These are phyloP conservation scores for Lasioglossum leucozonium DNA, from an alignment of 2,888 invertebrate species.

Conservation along the genomic window DNA sequence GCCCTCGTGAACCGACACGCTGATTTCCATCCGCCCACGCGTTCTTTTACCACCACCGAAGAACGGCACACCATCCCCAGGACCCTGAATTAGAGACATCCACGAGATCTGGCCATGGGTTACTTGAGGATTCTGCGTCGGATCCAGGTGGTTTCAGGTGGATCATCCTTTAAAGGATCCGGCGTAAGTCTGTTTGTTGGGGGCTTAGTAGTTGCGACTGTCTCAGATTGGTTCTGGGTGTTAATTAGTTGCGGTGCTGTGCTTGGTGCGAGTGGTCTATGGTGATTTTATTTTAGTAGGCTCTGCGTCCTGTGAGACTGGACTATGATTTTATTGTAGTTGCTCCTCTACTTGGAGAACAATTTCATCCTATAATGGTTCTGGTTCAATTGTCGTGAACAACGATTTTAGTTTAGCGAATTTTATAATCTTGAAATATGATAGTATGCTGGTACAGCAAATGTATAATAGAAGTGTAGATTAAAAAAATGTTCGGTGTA, in stretches of 20 bases:
- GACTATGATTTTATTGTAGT: neutral
- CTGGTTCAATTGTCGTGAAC: too few relatives aligned
- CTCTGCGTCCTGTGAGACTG: too few relatives aligned
- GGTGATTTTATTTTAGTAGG: neutral
- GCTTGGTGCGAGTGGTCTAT: neutral
- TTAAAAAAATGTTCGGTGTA: too few relatives aligned
- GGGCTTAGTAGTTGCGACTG: neutral
- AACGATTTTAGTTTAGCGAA: too few relatives aligned
- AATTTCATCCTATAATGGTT: too few relatives aligned
- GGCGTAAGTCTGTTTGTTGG: neutral
- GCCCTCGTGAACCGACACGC: conserved; percentile 17
- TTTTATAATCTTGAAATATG: neutral
- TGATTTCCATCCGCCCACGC: neutral
- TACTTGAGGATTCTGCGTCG: neutral
- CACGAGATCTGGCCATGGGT: neutral
- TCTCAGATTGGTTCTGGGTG: too few relatives aligned
- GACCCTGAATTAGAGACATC: neutral
- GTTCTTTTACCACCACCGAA: neutral
- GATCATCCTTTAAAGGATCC: neutral
- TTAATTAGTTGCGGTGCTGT: too few relatives aligned
- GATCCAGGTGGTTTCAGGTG: neutral
- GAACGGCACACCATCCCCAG: neutral
- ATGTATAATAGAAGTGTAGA: too few relatives aligned
- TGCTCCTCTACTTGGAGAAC: too few relatives aligned
- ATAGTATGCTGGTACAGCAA: neutral